Percentiles rank a stretch among this genome's conserved stretches.
Evolutionary conservation across 1,140 invertebrate genomes (phyloP).

Genomic region (Yoshiicerus persimilis): DNA sequence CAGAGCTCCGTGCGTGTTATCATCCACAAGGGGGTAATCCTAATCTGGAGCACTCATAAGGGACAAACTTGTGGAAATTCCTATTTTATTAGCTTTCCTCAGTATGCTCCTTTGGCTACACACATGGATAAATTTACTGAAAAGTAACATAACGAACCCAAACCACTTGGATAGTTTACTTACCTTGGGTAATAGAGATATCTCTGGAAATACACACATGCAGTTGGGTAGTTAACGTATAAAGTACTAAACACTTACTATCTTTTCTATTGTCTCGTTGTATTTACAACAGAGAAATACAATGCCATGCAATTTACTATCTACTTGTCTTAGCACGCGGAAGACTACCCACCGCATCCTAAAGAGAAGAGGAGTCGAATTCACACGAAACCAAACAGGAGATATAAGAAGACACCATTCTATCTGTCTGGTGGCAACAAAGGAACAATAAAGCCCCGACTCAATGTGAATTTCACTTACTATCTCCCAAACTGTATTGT

Average conservation of each 20-base stretch:
- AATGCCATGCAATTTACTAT: background rate
- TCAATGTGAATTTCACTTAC: background rate
- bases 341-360: background rate
- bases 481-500: background rate
- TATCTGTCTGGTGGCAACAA: background rate
- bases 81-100: constrained; percentile 36
- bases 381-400: background rate
- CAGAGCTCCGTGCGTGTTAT: constrained; percentile 33
- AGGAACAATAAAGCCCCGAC: background rate
- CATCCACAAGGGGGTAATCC: constrained; percentile 38
- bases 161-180: background rate
- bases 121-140: background rate
- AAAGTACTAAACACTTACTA: constrained; percentile 11
- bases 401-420: background rate
- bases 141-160: background rate
- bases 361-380: background rate
- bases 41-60: constrained; percentile 39
- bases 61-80: constrained; percentile 42
- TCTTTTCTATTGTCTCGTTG: background rate
- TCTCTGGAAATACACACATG: background rate
- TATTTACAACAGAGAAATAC: background rate
- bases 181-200: background rate
- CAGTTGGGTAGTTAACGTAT: background rate
- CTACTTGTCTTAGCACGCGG: background rate
- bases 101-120: background rate